Percentiles rank a stretch among this genome's conserved stretches.
phyloP scores from a whole-genome alignment of 1,140 invertebrate species.

The Lordiphosa mommai region DNA sequence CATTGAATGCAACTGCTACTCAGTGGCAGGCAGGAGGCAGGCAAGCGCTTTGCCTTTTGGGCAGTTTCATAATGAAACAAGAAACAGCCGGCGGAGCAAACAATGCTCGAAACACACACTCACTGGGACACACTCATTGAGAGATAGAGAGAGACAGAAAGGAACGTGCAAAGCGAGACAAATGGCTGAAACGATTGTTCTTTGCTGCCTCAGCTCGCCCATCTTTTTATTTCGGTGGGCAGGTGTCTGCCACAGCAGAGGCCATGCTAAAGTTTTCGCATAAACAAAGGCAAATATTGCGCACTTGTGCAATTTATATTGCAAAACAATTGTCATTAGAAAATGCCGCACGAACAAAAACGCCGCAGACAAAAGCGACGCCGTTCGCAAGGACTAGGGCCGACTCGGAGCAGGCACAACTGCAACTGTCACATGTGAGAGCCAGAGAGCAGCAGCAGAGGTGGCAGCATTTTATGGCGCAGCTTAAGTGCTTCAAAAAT shows the following conservation, averaged over 20 bases:
- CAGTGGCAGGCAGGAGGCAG: constrained; percentile 2
- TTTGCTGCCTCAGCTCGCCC: constrained; percentile 17
- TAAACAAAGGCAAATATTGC: constrained; percentile 79
- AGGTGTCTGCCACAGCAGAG: constrained; percentile 50
- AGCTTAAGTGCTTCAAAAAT: constrained; percentile 78
- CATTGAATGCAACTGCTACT: constrained; percentile 71
- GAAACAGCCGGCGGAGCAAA: constrained; percentile 43
- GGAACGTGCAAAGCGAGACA: constrained; percentile 65
- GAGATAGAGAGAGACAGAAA: constrained; percentile 8
- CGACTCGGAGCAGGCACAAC: constrained; percentile 40
- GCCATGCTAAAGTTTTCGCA: constrained; percentile 71
- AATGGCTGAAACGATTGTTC: constrained; percentile 54
- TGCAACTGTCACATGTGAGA: constrained; percentile 76
- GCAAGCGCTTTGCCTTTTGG: constrained; percentile 18
- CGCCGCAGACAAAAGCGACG: constrained; percentile 62
- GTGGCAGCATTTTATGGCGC: constrained; percentile 72
- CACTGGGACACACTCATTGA: constrained; percentile 10
- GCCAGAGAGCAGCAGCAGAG: constrained; percentile 26
- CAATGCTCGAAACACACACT: constrained; percentile 8
- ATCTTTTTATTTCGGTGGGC: constrained; percentile 54
- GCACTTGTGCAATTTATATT: constrained; percentile 79
- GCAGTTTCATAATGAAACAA: constrained; percentile 60
- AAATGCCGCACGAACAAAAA: constrained; percentile 78
- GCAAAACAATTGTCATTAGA: constrained; percentile 79
- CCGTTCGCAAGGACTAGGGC: constrained; percentile 22